Conservation (phyloP, 1,140 invertebrate species). For the Apis laboriosa region DNA sequence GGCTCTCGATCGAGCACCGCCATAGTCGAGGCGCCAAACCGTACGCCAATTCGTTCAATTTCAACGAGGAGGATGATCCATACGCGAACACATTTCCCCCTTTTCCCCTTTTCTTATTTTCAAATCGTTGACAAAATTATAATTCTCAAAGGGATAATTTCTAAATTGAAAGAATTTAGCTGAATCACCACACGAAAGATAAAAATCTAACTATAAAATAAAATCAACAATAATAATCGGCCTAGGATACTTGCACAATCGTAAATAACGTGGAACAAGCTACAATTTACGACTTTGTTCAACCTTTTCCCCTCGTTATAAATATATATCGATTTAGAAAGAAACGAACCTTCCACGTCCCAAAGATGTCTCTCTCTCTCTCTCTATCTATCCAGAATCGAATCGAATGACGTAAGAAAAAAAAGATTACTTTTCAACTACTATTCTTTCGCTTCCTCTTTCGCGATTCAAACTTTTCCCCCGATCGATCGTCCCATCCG, state of each 20-base stretch:
- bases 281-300: constrained; percentile 34
- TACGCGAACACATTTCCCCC: too few species aligned
- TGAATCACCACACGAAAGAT: too few species aligned
- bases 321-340: not conserved
- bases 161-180: too few species aligned
- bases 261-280: constrained; percentile 43
- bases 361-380: not conserved
- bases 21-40: constrained; percentile 26
- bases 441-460: too few species aligned
- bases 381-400: not conserved
- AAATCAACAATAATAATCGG: not conserved
- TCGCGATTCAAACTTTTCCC: not conserved
- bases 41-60: not conserved
- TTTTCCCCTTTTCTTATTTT: too few species aligned
- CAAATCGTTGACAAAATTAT: too few species aligned
- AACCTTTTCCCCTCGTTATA: constrained; percentile 5
- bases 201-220: not conserved
- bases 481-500: not conserved
- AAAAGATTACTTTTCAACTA: too few species aligned
- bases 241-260: constrained; percentile 20
- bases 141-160: too few species aligned
- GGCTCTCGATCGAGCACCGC: not conserved
- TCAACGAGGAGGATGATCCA: too few species aligned
- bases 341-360: not conserved
- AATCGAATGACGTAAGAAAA: not conserved